phyloP scores from a whole-genome alignment of 2,113 vertebrate species.

The Anolis sagrei region DNA sequence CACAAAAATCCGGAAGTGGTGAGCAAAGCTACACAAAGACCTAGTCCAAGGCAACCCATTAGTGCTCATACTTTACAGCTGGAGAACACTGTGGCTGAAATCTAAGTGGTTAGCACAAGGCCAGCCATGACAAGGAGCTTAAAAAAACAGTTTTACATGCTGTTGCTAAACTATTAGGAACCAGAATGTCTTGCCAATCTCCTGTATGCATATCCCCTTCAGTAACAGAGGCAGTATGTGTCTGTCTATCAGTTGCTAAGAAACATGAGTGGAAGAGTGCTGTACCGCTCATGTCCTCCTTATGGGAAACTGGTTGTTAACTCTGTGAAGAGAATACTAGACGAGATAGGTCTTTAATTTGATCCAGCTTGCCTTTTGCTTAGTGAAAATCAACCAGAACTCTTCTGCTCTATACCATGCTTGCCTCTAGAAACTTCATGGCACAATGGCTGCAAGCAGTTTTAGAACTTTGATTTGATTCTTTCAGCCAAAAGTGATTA shows the following conservation, averaged over 20 bases:
- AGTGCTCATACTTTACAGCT: background rate
- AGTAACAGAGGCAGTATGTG: background rate
- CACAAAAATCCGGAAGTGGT: background rate
- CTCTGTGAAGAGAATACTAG: background rate
- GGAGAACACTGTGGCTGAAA: background rate
- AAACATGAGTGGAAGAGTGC: background rate
- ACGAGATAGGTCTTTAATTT: background rate
- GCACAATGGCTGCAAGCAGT: constrained; percentile 6
- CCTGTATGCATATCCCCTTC: background rate
- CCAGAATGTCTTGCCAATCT: background rate
- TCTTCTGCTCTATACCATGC: background rate
- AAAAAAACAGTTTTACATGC: background rate
- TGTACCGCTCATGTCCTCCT: background rate
- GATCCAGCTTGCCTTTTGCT: background rate
- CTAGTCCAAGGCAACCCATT: background rate
- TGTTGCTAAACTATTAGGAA: background rate
- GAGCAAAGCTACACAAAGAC: background rate
- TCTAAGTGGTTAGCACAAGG: background rate
- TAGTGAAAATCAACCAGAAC: background rate
- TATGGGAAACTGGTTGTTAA: background rate
- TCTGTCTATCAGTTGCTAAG: background rate
- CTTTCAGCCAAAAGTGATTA: background rate
- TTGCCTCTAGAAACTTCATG: background rate
- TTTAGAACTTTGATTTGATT: background rate
- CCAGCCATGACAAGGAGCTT: background rate